Percentiles rank a stretch among this genome's conserved stretches.
Evolutionary conservation across 1,140 invertebrate species (phyloP).

Genomic region (Plutomurus gul): DNA sequence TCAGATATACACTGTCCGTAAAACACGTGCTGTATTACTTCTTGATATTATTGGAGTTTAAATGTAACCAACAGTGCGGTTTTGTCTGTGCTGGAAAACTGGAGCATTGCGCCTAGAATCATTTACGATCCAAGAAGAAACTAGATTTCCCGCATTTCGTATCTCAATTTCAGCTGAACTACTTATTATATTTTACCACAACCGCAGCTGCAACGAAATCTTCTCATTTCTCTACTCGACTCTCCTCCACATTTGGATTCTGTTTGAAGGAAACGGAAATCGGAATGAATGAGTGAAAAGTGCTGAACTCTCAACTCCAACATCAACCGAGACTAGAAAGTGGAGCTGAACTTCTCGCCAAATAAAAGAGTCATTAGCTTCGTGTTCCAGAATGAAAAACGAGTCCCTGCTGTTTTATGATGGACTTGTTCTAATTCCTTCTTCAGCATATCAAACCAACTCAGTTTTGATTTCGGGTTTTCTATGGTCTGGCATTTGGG

Average conservation of each 20-base stretch:
- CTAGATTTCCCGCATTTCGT: too few relatives aligned
- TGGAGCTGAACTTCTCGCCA: neutral
- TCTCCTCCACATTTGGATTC: conserved; percentile 7
- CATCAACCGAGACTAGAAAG: neutral
- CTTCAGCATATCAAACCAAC: neutral
- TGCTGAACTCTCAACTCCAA: neutral
- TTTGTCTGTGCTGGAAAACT: neutral
- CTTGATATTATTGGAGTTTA: too few relatives aligned
- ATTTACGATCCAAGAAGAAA: too few relatives aligned
- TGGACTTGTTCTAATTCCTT: conserved; percentile 18
- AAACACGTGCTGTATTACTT: too few relatives aligned
- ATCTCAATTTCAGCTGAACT: neutral
- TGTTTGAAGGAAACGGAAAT: conserved; percentile 3
- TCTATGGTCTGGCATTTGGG: too few relatives aligned
- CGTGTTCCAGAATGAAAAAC: neutral
- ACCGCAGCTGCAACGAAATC: conserved; percentile 1
- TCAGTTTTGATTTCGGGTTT: too few relatives aligned
- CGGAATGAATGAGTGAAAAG: conserved; percentile 2
- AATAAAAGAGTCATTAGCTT: conserved; percentile 5
- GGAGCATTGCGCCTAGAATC: neutral
- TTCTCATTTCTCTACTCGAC: neutral
- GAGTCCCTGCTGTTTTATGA: conserved; percentile 20
- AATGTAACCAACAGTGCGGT: too few relatives aligned
- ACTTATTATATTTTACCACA: neutral
- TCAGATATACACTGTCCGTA: too few relatives aligned